phyloP scores from a whole-genome alignment of 2,113 vertebrate genomes.

The Ia io region DNA sequence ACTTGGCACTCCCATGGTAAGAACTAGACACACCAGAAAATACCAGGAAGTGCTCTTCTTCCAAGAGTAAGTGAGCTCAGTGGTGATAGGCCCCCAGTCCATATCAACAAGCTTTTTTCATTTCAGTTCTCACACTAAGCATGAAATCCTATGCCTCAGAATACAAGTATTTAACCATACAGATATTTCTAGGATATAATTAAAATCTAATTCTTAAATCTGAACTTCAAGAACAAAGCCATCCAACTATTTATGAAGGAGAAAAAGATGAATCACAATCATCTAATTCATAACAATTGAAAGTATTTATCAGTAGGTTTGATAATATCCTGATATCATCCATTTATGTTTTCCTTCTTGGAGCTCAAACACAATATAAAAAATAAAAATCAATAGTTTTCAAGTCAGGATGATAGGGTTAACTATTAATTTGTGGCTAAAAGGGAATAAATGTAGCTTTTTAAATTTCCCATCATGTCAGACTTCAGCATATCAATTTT shows the following conservation, averaged over 20 bases:
- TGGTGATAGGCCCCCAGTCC: background rate
- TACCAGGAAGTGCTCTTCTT: background rate
- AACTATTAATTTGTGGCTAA: conserved; percentile 9
- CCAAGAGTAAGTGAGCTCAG: background rate
- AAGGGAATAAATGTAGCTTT: background rate
- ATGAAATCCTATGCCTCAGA: background rate
- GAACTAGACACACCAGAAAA: background rate
- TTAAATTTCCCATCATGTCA: background rate
- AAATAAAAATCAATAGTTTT: background rate
- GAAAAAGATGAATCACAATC: background rate
- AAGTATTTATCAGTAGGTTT: background rate
- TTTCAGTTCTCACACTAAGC: background rate
- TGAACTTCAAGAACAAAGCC: background rate
- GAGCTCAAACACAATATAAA: background rate
- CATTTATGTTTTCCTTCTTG: background rate
- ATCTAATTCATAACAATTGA: background rate
- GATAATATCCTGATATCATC: background rate
- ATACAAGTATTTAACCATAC: background rate
- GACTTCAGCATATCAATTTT: background rate
- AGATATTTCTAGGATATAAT: background rate
- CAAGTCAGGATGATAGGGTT: background rate
- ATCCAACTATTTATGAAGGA: background rate
- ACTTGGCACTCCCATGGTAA: background rate
- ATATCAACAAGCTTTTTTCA: background rate
- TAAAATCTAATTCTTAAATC: conserved; percentile 11